A percentile compares a stretch with the other conserved stretches of the same genome.
Conservation (phyloP, 1,140 invertebrate species). For the Vanessa atalanta region DNA sequence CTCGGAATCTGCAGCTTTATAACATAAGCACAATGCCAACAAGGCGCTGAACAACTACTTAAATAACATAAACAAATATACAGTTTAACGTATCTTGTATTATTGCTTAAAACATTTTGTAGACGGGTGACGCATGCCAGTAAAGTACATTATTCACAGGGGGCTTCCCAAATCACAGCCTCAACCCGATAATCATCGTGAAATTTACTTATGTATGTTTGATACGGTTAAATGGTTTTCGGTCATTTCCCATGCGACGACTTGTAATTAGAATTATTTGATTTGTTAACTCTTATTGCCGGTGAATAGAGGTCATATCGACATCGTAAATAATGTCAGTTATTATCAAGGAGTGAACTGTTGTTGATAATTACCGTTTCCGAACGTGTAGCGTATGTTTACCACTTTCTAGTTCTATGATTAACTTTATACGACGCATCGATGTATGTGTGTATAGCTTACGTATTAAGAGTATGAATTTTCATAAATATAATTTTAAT, state of each 20-base stretch:
- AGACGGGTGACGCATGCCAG: slow-evolving; percentile 27
- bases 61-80: neutral
- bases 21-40: too few species aligned
- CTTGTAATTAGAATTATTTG: slow-evolving; percentile 53
- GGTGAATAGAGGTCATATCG: slow-evolving; percentile 39
- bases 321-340: slow-evolving; percentile 27
- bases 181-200: slow-evolving; percentile 63
- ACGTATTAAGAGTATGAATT: neutral
- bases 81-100: neutral
- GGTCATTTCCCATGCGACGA: slow-evolving; percentile 67
- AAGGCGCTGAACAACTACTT: neutral
- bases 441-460: neutral
- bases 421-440: neutral
- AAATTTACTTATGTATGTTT: slow-evolving; percentile 72
- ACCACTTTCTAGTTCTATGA: slow-evolving; percentile 8
- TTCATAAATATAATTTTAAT: neutral
- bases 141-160: slow-evolving; percentile 53
- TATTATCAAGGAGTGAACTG: slow-evolving; percentile 69
- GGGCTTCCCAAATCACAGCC: slow-evolving; percentile 67
- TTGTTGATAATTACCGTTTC: slow-evolving; percentile 70
- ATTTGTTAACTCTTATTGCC: slow-evolving; percentile 34
- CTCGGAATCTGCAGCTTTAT: too few species aligned
- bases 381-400: slow-evolving; percentile 30
- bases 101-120: neutral
- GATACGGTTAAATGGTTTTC: slow-evolving; percentile 71